Conservation (phyloP, 2,888 invertebrate genomes). For the Epistrophe eligans region DNA sequence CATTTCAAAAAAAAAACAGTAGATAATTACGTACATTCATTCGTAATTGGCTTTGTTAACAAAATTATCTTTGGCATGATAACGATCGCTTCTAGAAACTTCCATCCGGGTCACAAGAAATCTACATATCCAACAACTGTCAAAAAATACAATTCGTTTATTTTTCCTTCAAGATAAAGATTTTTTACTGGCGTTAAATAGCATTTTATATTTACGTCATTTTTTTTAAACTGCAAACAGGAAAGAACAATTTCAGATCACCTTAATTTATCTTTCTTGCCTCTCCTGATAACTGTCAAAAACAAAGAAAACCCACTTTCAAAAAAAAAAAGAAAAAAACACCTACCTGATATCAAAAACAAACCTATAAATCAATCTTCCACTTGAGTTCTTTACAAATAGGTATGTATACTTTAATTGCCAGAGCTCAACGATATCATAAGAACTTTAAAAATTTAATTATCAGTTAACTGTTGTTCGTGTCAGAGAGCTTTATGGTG, state of each 20-base stretch:
- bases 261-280: slow-evolving; percentile 17
- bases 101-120: neutral
- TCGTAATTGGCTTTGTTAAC: neutral
- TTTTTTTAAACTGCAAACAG: neutral
- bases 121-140: neutral
- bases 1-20: neutral
- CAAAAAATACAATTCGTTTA: neutral
- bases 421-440: slow-evolving; percentile 5
- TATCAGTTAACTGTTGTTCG: slow-evolving; percentile 28
- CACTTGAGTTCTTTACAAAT: slow-evolving; percentile 18
- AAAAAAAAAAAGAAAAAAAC: neutral
- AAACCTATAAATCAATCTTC: slow-evolving; percentile 36
- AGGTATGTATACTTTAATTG: slow-evolving; percentile 5
- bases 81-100: neutral
- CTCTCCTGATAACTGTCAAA: slow-evolving; percentile 20
- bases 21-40: neutral
- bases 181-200: neutral
- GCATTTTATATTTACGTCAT: neutral
- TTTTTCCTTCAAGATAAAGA: neutral
- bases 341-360: slow-evolving; percentile 26
- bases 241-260: neutral
- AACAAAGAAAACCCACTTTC: neutral
- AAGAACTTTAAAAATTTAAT: slow-evolving; percentile 4
- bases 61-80: neutral
- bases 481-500: slow-evolving; percentile 2